Base-by-base conservation (phyloP, 2,888 invertebrate genomes). In the Phaedon cochleariae region DNA sequence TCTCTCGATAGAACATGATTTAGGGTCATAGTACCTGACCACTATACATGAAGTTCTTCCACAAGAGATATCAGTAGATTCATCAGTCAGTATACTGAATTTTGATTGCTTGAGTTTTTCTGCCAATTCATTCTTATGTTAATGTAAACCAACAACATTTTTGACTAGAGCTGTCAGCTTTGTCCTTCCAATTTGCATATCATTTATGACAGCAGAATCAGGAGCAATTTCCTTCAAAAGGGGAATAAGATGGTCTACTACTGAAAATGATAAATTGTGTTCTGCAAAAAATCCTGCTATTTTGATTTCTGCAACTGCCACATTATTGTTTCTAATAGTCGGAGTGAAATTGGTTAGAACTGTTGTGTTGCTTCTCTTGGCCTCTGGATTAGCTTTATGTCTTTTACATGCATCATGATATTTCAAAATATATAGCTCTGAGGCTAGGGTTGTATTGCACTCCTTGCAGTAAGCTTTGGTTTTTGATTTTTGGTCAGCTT, bases 1-100 rank as follows among this genome's bases (percentile, higher is more conserved):
- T 34, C 51, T 63, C 17, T 58, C 37, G 17, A 10, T 51, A 4
- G n/a, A n/a, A 54, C 22, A 37, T 31, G n/a, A 26, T 61, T 62
- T 64, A 53, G 70, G 22, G 53, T 72, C 68, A 72, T 71, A 73
- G 69, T 64, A 74, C 48, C 74, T 62, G 34, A 77, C 73, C 57
- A n/a, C n/a, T 72, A 71, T 15, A 75, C 64, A 60, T 72, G 73
- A 62, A 72, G 66, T 15, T 70, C 71, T 69, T 78, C 76, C 21
- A 70, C 53, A 20, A 72, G 67, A 21, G 71, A 76, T 71, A 22
- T 59, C 64, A 20, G 64, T 54, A 6, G 74, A 72, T 68, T 77
- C 74, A 59, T 77, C 74, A 17, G 69, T 70, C 48, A 76, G 45
- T 22, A 64, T 26, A 31, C 65, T 65, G 21, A 68, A 65, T 26